Conservation (phyloP, 1,140 invertebrate genomes). For the Drosophila seguyi region DNA sequence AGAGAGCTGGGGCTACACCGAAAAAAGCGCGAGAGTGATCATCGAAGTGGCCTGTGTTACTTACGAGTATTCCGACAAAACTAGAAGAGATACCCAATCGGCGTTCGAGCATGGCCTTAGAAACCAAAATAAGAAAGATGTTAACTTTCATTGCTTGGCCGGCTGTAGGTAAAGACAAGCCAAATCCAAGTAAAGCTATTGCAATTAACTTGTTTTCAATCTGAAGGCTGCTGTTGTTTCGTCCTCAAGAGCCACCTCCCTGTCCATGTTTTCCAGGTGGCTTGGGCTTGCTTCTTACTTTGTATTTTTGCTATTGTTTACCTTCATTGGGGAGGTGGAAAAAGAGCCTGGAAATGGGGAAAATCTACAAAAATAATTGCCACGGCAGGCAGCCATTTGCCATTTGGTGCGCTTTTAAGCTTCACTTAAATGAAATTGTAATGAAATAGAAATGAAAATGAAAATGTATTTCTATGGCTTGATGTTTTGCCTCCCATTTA, state of each 20-base stretch:
- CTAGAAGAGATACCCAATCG: conserved; percentile 2
- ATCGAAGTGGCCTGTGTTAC: not conserved
- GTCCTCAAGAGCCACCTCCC: conserved; percentile 33
- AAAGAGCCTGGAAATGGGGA: conserved; percentile 15
- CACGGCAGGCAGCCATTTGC: conserved; percentile 73
- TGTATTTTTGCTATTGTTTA: conserved; percentile 49
- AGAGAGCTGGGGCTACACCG: not conserved
- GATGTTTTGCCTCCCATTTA: conserved; percentile 59
- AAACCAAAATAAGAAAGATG: conserved; percentile 4
- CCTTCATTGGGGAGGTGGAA: conserved; percentile 13
- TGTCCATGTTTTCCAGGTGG: conserved; percentile 74
- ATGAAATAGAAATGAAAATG: conserved; percentile 82
- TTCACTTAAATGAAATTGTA: conserved; percentile 83
- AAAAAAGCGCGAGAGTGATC: conserved; percentile 10
- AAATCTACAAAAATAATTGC: conserved; percentile 83
- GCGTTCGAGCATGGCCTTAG: not conserved
- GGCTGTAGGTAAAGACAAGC: conserved; percentile 20
- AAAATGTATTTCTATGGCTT: conserved; percentile 82
- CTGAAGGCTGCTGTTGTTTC: conserved; percentile 52
- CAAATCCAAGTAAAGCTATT: conserved; percentile 49
- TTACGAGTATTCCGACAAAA: not conserved
- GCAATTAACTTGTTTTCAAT: conserved; percentile 83
- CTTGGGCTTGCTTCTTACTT: conserved; percentile 30
- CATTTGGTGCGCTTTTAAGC: conserved; percentile 81
- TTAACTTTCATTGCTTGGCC: conserved; percentile 64